Conservation (phyloP, 2,113 vertebrate genomes). For the Crotalus tigris region DNA sequence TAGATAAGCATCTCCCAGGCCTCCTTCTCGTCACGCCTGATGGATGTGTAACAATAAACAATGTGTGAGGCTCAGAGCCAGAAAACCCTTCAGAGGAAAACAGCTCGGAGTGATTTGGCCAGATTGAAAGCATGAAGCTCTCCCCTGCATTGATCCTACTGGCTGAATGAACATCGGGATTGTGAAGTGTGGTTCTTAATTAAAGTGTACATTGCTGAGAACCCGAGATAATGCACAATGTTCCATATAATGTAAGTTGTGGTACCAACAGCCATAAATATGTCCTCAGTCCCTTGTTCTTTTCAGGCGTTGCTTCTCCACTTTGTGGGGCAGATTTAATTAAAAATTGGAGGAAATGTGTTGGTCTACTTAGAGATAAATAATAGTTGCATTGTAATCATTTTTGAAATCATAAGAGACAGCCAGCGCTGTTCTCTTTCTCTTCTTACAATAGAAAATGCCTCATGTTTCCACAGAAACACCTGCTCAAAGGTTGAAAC, state of each 20-base stretch:
- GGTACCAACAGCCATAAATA: not conserved
- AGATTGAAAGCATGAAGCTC: constrained; percentile 2
- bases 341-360: not conserved
- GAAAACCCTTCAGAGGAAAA: constrained; percentile 19
- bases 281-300: not conserved
- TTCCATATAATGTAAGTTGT: not conserved
- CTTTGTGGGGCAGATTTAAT: not conserved
- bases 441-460: not conserved
- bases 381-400: not conserved
- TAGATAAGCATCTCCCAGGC: constrained; percentile 2
- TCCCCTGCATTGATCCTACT: not conserved
- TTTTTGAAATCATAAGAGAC: not conserved
- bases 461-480: not conserved
- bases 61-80: constrained; percentile 30
- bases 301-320: not conserved
- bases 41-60: constrained; percentile 44
- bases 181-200: not conserved
- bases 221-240: not conserved
- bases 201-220: not conserved
- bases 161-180: not conserved
- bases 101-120: constrained; percentile 21
- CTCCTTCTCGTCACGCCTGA: constrained; percentile 31
- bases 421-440: not conserved
- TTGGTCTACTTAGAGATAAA: not conserved
- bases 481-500: not conserved